Evolutionary conservation across 1,140 invertebrate genomes (phyloP).

Genomic region (Leptoteleia sp.): DNA sequence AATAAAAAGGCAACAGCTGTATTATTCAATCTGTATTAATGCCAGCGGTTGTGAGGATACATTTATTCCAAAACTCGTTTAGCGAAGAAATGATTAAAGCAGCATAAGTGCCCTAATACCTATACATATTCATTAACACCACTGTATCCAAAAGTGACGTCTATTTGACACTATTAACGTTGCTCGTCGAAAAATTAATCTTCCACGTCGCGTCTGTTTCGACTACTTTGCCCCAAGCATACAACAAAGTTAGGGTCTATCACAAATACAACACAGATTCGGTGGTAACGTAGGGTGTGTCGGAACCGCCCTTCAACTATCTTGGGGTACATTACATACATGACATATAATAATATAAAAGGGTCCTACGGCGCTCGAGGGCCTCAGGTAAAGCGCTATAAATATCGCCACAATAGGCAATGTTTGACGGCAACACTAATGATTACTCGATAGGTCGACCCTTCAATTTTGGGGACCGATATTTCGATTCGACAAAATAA

Average conservation of each 20-base stretch:
- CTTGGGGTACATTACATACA: conserved; percentile 53
- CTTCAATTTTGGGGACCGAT: conserved; percentile 45
- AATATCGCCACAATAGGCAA: conserved; percentile 58
- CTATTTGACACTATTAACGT: conserved; percentile 58
- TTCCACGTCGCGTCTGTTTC: conserved; percentile 39
- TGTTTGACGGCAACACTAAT: conserved; percentile 64
- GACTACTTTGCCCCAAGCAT: conserved; percentile 41
- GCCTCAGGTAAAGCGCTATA: conserved; percentile 64
- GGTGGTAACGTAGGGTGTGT: conserved; percentile 55
- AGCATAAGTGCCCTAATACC: conserved; percentile 13
- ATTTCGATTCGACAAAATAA: conserved; percentile 52
- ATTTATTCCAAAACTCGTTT: background rate
- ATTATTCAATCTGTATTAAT: too few species aligned
- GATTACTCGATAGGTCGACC: conserved; percentile 56
- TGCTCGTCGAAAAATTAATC: conserved; percentile 58
- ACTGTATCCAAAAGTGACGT: conserved; percentile 45
- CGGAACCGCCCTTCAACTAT: conserved; percentile 45
- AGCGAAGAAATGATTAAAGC: conserved; percentile 21
- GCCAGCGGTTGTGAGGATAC: background rate
- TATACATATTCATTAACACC: conserved; percentile 53
- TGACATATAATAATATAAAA: conserved; percentile 53
- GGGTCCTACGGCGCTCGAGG: conserved; percentile 44
- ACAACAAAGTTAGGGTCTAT: conserved; percentile 44
- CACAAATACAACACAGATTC: conserved; percentile 51
- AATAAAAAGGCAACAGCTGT: conserved; percentile 17